Conservation (phyloP, 2,888 invertebrate genomes). For the Drosophila pseudotakahashii region DNA sequence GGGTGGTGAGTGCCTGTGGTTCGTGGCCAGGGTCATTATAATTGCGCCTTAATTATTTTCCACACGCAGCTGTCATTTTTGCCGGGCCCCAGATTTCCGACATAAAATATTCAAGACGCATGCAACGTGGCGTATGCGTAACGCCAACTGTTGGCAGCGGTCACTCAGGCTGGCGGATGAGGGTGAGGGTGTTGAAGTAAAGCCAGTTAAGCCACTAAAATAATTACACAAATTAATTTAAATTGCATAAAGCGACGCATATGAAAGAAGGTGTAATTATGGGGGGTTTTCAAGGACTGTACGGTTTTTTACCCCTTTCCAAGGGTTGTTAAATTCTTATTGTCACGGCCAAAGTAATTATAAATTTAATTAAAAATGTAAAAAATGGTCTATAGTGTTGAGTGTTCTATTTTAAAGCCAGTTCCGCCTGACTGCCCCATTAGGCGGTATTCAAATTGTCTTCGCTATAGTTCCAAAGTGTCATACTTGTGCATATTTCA, state of each 20-base stretch:
- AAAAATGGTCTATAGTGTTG: conserved; percentile 3
- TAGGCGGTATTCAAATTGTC: conserved; percentile 39
- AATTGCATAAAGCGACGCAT: conserved; percentile 66
- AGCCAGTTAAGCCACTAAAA: conserved; percentile 67
- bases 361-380: conserved; percentile 27
- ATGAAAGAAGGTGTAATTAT: conserved; percentile 22
- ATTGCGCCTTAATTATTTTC: conserved; percentile 66
- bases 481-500: conserved; percentile 54
- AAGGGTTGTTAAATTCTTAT: conserved; percentile 3
- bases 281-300: conserved; percentile 4
- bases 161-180: conserved; percentile 15
- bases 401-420: conserved; percentile 6
- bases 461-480: conserved; percentile 11
- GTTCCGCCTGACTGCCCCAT: conserved; percentile 22
- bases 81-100: conserved; percentile 37
- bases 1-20: conserved; percentile 6
- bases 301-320: background rate
- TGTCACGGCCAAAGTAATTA: conserved; percentile 1
- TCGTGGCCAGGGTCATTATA: conserved; percentile 59
- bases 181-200: conserved; percentile 43
- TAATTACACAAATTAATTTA: conserved; percentile 79
- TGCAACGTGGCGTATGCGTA: conserved; percentile 62
- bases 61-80: conserved; percentile 76
- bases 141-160: conserved; percentile 34
- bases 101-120: conserved; percentile 59